Evolutionary conservation across 2,888 invertebrate species (phyloP), one percentile per base, ranked within the genome.

Genomic region (Parnassius mnemosyne): DNA sequence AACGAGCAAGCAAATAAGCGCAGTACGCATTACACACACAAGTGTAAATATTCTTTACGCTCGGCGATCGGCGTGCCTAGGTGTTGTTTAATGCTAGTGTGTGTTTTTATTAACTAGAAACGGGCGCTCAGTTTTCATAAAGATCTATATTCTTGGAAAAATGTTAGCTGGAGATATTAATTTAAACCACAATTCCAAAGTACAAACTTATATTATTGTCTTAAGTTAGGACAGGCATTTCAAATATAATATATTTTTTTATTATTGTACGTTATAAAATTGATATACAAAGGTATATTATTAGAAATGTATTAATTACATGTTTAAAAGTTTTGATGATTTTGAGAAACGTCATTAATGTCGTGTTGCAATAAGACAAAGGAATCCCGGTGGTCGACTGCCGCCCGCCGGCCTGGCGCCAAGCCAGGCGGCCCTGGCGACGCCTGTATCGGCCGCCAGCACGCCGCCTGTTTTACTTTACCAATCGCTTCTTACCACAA

Each of bases 371-470:
- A 85, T 84, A 86, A 90, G 85, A 91, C 91, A 91, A 91, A 91
- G 91, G 90, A 90, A 91, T 90, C 90, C 91, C 91, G 86, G 80
- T 82, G 83, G 74, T 76, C 79, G 83, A 83, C 85, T 79, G 89
- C 87, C 87, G 86, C 86, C 89, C 90, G 91, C 91, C 90, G 79
- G 89, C 89, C 90, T 90, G 90, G 91, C 90, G 90, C 89, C 90
- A 80, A 77, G 89, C 91, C 90, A 89, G 89, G 82, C 89, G 89
- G 87, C 89, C 88, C 87, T 87, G 87, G 87, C 85, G 88, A 85
- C 89, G 87, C 83, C 84, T 78, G 74, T 73, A 74, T 73, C 75
- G 80, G 69, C 73, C 74, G 73, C 74, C 71, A 79, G 81, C 81
- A 81, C 79, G 81, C 85, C 84, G 87, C 84, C 67, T 72, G 72